Evolutionary conservation across 2,113 vertebrate genomes (phyloP).

Genomic region (Oceanodroma tethys): DNA sequence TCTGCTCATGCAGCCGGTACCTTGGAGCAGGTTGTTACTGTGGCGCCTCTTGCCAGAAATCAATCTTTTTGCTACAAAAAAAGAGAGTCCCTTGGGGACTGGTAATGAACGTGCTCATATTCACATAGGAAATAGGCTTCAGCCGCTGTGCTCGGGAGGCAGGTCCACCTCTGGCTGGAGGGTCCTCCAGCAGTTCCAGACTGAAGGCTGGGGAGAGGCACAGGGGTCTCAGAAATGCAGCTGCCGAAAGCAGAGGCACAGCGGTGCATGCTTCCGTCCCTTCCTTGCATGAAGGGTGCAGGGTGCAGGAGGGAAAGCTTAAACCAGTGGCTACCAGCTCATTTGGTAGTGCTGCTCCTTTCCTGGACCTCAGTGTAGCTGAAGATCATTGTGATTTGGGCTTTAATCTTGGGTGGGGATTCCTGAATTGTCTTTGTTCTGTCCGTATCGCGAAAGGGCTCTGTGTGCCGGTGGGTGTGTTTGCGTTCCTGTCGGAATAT

Average conservation of each 20-base stretch:
- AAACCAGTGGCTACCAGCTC: not conserved
- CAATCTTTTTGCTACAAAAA: not conserved
- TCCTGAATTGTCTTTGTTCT: not conserved
- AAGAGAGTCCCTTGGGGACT: not conserved
- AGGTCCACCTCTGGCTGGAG: not conserved
- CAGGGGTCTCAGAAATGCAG: not conserved
- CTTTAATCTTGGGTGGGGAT: not conserved
- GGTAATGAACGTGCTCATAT: accelerated
- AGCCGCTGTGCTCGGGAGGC: not conserved
- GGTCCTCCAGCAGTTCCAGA: not conserved
- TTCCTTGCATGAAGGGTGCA: not conserved
- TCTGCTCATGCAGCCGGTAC: accelerated
- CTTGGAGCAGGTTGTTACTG: accelerated
- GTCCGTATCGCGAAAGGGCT: not conserved
- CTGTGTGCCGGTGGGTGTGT: not conserved
- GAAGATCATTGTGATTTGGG: not conserved
- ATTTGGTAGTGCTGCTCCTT: not conserved
- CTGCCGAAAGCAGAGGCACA: not conserved
- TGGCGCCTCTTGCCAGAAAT: not conserved
- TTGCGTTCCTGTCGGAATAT: not conserved
- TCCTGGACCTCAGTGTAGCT: not conserved
- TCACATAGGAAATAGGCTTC: not conserved
- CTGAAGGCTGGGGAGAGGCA: not conserved
- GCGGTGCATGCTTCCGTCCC: not conserved
- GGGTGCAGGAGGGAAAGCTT: not conserved